These are phyloP conservation scores for Ephestia elutella DNA, from an alignment of 1,140 invertebrate species.

Conservation along the genomic window DNA sequence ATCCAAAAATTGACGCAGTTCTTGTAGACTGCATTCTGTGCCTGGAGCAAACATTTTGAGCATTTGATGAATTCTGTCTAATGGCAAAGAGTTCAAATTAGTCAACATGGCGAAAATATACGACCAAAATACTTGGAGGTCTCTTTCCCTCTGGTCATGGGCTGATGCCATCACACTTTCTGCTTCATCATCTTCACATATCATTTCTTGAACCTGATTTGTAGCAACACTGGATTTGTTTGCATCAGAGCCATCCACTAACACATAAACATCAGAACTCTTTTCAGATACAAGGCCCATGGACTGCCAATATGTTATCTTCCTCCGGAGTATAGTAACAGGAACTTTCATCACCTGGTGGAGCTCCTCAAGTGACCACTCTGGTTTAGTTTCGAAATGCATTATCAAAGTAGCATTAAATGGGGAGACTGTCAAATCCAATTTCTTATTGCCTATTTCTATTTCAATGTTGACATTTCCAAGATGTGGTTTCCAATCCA, in stretches of 20 bases:
- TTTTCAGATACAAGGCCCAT: conserved; percentile 88
- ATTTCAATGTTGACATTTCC: conserved; percentile 94
- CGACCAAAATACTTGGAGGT: conserved; percentile 96
- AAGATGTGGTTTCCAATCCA: conserved; percentile 95
- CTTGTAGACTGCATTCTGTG: conserved; percentile 90
- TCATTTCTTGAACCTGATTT: conserved; percentile 77
- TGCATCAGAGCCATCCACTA: conserved; percentile 81
- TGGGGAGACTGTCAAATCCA: conserved; percentile 91
- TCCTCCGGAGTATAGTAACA: conserved; percentile 85
- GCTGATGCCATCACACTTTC: conserved; percentile 95
- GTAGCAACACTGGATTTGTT: conserved; percentile 52
- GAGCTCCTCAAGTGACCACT: conserved; percentile 90
- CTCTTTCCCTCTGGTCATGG: conserved; percentile 93
- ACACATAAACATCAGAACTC: conserved; percentile 81
- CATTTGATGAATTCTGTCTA: conserved; percentile 97
- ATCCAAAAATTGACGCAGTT: conserved; percentile 92
- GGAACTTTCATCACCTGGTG: conserved; percentile 89
- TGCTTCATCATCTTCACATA: conserved; percentile 91
- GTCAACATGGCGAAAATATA: conserved; percentile 98
- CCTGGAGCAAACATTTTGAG: conserved; percentile 96
- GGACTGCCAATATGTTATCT: conserved; percentile 94
- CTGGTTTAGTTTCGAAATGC: conserved; percentile 91
- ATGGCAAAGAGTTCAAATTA: conserved; percentile 92
- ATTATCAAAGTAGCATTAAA: conserved; percentile 96
- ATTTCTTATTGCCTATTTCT: conserved; percentile 87